Conservation (phyloP, 2,113 vertebrate species). For the Balaeniceps rex region DNA sequence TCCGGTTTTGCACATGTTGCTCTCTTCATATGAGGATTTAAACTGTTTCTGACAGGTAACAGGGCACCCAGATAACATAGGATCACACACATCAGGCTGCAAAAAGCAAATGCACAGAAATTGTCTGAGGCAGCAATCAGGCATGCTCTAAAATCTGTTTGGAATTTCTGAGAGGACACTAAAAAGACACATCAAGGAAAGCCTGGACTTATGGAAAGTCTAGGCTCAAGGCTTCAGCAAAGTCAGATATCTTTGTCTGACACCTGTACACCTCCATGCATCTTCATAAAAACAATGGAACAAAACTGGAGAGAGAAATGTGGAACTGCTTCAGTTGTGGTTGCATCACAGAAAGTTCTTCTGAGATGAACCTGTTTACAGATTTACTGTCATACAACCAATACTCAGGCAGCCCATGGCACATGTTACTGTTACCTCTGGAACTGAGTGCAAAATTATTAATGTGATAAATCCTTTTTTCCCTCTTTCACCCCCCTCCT, state of each 20-base stretch:
- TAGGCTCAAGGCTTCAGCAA: background rate
- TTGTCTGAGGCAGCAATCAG: background rate
- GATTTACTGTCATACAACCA: background rate
- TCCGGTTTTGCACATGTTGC: background rate
- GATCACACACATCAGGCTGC: background rate
- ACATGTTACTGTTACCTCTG: background rate
- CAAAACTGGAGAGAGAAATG: background rate
- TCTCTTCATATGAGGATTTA: background rate
- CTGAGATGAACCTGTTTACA: background rate
- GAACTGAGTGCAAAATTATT: background rate
- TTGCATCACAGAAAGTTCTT: background rate
- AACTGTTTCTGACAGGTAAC: background rate
- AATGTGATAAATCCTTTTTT: background rate
- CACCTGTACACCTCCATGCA: background rate
- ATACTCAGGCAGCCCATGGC: background rate
- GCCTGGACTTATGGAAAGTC: background rate
- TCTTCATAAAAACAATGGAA: background rate
- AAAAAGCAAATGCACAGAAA: slow-evolving; percentile 16
- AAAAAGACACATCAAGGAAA: background rate
- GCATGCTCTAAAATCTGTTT: background rate
- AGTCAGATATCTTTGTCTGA: background rate
- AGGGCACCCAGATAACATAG: background rate
- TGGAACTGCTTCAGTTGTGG: background rate
- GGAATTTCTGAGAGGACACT: background rate
- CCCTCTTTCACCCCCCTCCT: background rate